A percentile compares a stretch with the other conserved stretches of the same genome.
Evolutionary conservation across 2,113 vertebrate species (phyloP).

Genomic region (Pomatostomus ruficeps): DNA sequence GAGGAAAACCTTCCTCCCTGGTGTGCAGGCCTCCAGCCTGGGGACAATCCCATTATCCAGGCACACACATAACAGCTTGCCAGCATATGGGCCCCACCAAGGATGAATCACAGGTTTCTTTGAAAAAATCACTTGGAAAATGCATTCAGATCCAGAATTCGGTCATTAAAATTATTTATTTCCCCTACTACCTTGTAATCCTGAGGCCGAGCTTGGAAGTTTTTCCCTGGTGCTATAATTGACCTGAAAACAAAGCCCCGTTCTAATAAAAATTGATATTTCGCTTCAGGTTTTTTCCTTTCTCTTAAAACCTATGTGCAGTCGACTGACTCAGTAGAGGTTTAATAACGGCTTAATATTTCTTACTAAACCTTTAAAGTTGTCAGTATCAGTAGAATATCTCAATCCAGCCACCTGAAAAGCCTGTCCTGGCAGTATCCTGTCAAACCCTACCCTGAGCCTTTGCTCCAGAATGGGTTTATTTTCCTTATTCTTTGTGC

Average conservation of each 20-base stretch:
- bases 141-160: background rate
- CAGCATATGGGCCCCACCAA: background rate
- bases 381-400: fast-evolving
- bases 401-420: background rate
- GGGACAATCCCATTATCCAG: background rate
- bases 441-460: fast-evolving
- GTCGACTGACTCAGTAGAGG: fast-evolving
- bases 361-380: background rate
- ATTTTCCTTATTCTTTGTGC: background rate
- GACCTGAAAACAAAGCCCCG: background rate
- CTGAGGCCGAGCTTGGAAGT: fast-evolving
- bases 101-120: background rate
- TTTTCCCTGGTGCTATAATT: fast-evolving
- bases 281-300: background rate
- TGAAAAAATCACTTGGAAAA: background rate
- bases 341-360: background rate
- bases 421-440: background rate
- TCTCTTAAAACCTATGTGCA: background rate
- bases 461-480: background rate
- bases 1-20: background rate
- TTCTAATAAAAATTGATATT: background rate
- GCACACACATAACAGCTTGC: too few relatives aligned
- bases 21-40: fast-evolving
- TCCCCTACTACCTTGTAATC: fast-evolving
- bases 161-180: background rate